phyloP scores from a whole-genome alignment of 2,888 invertebrate genomes.

The Atethmia centrago region DNA sequence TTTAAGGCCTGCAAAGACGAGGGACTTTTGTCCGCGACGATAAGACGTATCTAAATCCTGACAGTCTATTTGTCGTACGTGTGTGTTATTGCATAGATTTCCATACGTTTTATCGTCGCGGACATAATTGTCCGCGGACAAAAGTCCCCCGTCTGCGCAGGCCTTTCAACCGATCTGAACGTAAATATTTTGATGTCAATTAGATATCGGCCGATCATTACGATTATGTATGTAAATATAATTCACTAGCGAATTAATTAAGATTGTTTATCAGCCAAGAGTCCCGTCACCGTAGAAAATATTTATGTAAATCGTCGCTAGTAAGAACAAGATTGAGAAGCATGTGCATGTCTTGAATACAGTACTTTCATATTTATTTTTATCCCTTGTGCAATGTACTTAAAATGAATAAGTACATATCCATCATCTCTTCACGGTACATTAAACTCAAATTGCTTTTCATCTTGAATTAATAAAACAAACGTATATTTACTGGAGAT shows the following conservation, averaged over 20 bases:
- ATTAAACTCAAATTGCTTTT: constrained; percentile 49
- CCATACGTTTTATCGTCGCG: no score
- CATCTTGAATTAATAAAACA: constrained; percentile 34
- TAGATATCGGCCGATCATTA: constrained; percentile 54
- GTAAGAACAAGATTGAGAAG: constrained; percentile 17
- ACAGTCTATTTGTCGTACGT: no score
- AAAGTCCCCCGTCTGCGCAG: no score
- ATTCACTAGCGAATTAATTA: constrained; percentile 61
- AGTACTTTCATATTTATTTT: constrained; percentile 37
- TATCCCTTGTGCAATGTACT: constrained; percentile 1
- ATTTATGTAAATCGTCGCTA: constrained; percentile 20
- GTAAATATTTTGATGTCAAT: constrained; percentile 64
- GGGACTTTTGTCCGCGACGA: no score
- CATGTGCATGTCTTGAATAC: constrained; percentile 11
- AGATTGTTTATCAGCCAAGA: constrained; percentile 51
- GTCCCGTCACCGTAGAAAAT: constrained; percentile 43
- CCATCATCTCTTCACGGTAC: constrained; percentile 33
- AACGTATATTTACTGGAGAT: constrained; percentile 31
- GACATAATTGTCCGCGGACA: no score
- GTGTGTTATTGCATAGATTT: no score
- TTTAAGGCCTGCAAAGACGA: no score
- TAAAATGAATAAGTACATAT: constrained; percentile 20
- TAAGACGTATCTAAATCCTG: no score
- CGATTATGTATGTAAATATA: constrained; percentile 61
- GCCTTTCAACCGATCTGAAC: constrained; percentile 40